A percentile compares a stretch with the other conserved stretches of the same genome.
These are phyloP conservation scores for Lates japonicus DNA, from an alignment of 2,797 vertebrate species.

Conservation along the genomic window DNA sequence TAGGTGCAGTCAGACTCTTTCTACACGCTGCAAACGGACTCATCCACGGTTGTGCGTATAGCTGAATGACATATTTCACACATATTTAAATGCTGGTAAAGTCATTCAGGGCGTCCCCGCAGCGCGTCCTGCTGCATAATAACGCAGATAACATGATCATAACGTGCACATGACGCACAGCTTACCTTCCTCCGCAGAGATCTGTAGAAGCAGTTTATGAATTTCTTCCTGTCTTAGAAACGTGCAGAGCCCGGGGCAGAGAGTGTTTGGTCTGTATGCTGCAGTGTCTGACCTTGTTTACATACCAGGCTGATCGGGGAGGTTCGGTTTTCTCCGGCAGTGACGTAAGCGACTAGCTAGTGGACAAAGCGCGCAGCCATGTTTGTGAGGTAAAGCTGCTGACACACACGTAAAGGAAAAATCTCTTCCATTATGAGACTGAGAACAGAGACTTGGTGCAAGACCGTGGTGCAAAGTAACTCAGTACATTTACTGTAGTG, in stretches of 20 bases:
- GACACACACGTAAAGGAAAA: not conserved
- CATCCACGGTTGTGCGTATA: too few species aligned
- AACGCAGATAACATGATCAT: not conserved
- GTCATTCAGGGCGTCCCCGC: not conserved
- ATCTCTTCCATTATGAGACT: too few species aligned
- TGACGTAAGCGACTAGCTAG: conserved; percentile 43
- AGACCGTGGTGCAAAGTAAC: too few species aligned
- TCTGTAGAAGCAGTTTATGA: not conserved
- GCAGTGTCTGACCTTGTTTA: conserved; percentile 87
- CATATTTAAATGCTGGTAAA: not conserved
- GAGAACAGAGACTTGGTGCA: too few species aligned
- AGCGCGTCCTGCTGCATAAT: conserved; percentile 14
- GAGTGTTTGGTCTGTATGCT: conserved; percentile 50
- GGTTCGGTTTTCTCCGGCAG: conserved; percentile 75
- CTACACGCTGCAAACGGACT: conserved; percentile 4
- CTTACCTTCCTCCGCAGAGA: conserved; percentile 57
- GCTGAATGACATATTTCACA: too few species aligned
- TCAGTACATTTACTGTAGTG: not conserved
- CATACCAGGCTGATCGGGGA: conserved; percentile 64
- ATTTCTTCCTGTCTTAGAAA: conserved; percentile 12
- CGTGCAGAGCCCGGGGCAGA: not conserved
- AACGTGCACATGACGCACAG: not conserved
- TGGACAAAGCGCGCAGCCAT: conserved; percentile 47
- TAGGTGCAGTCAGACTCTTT: conserved; percentile 33
- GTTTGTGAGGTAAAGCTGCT: conserved; percentile 48